Conservation (phyloP, 2,797 vertebrate species). For the Aulostomus chinensis region DNA sequence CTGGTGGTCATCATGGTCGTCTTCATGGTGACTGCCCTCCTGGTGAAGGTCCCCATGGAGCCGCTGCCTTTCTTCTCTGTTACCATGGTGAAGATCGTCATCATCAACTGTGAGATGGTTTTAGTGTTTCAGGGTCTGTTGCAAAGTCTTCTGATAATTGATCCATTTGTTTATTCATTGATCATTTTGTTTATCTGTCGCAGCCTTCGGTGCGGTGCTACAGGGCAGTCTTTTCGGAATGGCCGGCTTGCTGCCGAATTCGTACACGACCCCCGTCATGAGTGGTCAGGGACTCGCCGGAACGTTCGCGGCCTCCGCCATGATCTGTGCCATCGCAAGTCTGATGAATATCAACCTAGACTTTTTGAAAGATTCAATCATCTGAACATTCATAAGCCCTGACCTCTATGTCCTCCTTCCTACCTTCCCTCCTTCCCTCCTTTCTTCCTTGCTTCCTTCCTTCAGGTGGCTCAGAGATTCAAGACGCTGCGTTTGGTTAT, state of each 20-base stretch:
- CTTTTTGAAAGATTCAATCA: too few species aligned
- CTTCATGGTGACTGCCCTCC: conserved; percentile 77
- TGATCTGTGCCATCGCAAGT: conserved; percentile 86
- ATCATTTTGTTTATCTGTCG: neutral
- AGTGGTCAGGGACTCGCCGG: conserved; percentile 89
- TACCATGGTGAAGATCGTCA: conserved; percentile 85
- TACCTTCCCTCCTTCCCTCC: neutral
- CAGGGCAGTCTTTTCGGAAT: conserved; percentile 88
- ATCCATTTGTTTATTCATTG: neutral
- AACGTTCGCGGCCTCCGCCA: conserved; percentile 84
- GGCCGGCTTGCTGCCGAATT: conserved; percentile 78
- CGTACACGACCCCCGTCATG: conserved; percentile 85
- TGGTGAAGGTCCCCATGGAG: conserved; percentile 80
- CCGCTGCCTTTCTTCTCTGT: conserved; percentile 78
- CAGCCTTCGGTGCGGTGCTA: conserved; percentile 84
- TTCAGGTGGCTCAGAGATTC: conserved; percentile 73
- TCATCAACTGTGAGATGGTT: conserved; percentile 91
- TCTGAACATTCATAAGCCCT: neutral
- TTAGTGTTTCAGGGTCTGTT: too few species aligned
- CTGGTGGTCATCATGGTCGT: conserved; percentile 80
- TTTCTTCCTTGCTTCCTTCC: neutral
- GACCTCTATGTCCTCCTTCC: neutral
- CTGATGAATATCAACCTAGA: conserved; percentile 48
- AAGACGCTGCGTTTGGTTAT: conserved; percentile 82
- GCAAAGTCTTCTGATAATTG: too few species aligned